Conservation (phyloP, 2,113 vertebrate species). For the Nycticorax nycticorax region DNA sequence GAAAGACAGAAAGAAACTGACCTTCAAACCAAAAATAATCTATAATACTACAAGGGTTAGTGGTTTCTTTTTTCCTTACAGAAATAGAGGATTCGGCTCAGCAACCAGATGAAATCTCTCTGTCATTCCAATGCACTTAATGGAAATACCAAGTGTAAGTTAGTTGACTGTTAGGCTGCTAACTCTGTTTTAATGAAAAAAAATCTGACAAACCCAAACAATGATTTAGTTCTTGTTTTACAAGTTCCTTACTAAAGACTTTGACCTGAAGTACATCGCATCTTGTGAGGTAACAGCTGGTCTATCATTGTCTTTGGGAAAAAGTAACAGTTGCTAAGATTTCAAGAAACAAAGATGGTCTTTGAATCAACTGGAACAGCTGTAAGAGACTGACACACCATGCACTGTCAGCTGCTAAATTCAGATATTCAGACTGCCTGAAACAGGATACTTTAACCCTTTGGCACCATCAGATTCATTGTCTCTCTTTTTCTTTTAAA, state of each 20-base stretch:
- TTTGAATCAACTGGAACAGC: conserved; percentile 76
- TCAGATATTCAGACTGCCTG: not conserved
- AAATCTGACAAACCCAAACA: conserved; percentile 6
- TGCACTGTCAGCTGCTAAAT: conserved; percentile 72
- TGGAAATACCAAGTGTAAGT: conserved; percentile 4
- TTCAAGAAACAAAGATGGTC: conserved; percentile 76
- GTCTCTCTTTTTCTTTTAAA: not conserved
- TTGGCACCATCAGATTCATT: not conserved
- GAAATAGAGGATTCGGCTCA: not conserved
- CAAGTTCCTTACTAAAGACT: conserved; percentile 20
- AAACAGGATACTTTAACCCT: conserved; percentile 54
- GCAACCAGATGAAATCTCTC: conserved; percentile 17
- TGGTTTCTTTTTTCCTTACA: not conserved
- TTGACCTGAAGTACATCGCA: conserved; percentile 13
- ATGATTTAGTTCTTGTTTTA: conserved; percentile 49
- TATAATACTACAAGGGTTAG: not conserved
- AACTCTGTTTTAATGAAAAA: not conserved
- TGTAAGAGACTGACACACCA: conserved; percentile 63
- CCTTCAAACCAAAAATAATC: not conserved
- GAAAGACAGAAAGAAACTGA: not conserved
- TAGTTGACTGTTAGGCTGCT: conserved; percentile 5
- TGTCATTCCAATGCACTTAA: conserved; percentile 12
- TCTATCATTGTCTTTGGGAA: conserved; percentile 54
- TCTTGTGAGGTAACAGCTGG: conserved; percentile 75
- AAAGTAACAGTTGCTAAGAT: conserved; percentile 75